Base-by-base conservation (phyloP, 2,797 vertebrate species). In the Sebastes nivosus region DNA sequence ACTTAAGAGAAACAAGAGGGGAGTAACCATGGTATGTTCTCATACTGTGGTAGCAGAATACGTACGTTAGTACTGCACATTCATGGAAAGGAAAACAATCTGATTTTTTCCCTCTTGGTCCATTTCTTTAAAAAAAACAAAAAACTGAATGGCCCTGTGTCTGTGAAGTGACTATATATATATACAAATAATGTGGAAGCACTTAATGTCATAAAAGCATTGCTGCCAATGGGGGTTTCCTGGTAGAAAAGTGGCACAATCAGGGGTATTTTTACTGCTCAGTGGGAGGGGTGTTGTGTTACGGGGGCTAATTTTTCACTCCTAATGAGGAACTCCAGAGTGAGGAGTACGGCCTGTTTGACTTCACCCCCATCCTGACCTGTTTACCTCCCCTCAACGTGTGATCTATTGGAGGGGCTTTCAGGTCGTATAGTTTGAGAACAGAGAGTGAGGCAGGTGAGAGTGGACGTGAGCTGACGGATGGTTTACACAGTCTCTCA, bases 1-100 rank as follows among this genome's bases (percentile, higher is more conserved):
- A 88, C 82, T 78, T 59, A 64, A 76, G 68, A 82, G 82, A 73
- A 91, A 86, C 78, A 77, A 67, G 76, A 76, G 75, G 34, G 34
- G 72, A 82, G 81, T 24, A 59, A 79, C 66, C 74, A 22, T 69
- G 36, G 58, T 25, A 50, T 76, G 86, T 85, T 88, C 80, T 54
- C 83, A 88, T 79, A 50, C 36, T 80, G 77, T 77, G 71, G 79
- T 64, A 72, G 74, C 75, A 54, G 74, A 77, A 77, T 73, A 68
- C 9, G 57, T 83, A 68, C 8, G 57, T 83, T 86, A 80, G 76
- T 32, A n/a, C 55, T 76, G 85, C 70, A 75, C 81, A 72, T 83
- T 82, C 54, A 83, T 83, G 86, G 88, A 93, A 91, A 91, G 82
- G 85, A 90, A 87, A 94, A 94, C 88, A 86, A 71, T 36, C 67